Base-by-base conservation (phyloP, 2,797 vertebrate genomes). In the Kryptolebias ocellatus region DNA sequence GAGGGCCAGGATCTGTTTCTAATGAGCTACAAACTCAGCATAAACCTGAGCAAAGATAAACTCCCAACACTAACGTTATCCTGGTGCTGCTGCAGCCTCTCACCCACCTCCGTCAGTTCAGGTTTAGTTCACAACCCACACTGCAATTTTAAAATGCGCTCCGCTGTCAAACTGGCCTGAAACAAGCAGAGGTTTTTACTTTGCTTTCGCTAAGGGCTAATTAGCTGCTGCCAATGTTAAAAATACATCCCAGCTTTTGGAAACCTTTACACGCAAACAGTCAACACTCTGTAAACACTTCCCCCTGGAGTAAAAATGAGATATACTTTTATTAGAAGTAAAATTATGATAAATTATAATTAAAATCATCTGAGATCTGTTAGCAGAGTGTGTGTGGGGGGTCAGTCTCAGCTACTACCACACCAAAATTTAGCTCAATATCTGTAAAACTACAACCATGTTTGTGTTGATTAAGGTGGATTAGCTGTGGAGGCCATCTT, bases 71-170 rank as follows among this genome's bases (percentile, higher is more conserved):
- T n/a, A 12, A 64, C 42, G 29, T 56, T 18, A 47, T 31, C 28
- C 50, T 42, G 24, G 4, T n/a, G 53, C 46, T 70, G 54, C 53
- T 47, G 53, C 42, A 53, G 64, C 31, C 28, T 73, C 60, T 16
- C 3, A 0, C 14, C 71, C 64, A 71, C 50, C 60, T 65, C 58
- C 58, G 39, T 24, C 4, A 10, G 50, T 60, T 80, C 72, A 65
- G 49, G 12, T 62, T 76, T 63, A 67, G 28, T 31, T 62, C 55
- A 58, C 57, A 70, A 24, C 56, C 39, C 15, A 70, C 64, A 39
- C 59, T 60, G 51, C 45, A 69, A 34, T 77, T 73, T 66, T 18
- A 53, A 53, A 65, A 54, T 18, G 14, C 20, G 20, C 51, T 24
- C 4, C 10, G 34, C 49, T 5, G 29, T 44, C 46, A 57, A 65